phyloP scores from a whole-genome alignment of 2,113 vertebrate species.

The Seriola quinqueradiata region DNA sequence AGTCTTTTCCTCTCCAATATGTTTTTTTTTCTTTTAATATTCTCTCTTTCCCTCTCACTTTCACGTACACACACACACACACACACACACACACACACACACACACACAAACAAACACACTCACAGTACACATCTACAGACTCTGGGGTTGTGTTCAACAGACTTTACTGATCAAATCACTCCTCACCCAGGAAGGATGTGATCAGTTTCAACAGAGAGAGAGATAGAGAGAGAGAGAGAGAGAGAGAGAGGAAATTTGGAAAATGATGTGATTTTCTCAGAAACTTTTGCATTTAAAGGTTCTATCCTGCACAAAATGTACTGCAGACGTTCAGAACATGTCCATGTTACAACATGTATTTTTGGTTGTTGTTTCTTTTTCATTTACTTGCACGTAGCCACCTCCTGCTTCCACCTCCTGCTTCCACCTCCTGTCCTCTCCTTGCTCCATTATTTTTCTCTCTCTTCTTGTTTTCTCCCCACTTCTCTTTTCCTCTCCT shows the following conservation, averaged over 20 bases:
- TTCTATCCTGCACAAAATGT: background rate
- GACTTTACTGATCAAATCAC: slow-evolving; percentile 36
- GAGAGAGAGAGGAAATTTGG: background rate
- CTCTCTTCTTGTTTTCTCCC: background rate
- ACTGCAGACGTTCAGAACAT: background rate
- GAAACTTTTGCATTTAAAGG: background rate
- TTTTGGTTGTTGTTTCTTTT: background rate
- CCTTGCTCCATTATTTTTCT: background rate
- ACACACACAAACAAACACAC: background rate
- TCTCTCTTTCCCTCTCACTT: slow-evolving; percentile 18
- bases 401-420: too few species aligned
- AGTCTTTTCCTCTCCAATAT: slow-evolving; percentile 40
- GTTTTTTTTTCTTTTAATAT: slow-evolving; percentile 55
- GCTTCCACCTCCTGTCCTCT: background rate
- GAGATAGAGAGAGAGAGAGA: background rate
- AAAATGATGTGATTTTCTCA: slow-evolving; percentile 5
- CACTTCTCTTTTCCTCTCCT: background rate
- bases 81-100: background rate
- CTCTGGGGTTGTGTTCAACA: slow-evolving; percentile 1
- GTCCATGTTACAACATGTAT: background rate
- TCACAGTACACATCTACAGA: background rate
- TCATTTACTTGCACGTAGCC: background rate
- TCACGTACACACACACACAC: background rate
- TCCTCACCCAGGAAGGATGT: slow-evolving; percentile 9
- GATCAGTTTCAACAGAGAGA: slow-evolving; percentile 6